Base-by-base conservation (phyloP, 2,888 invertebrate genomes). In the Drosophila kuntzei region DNA sequence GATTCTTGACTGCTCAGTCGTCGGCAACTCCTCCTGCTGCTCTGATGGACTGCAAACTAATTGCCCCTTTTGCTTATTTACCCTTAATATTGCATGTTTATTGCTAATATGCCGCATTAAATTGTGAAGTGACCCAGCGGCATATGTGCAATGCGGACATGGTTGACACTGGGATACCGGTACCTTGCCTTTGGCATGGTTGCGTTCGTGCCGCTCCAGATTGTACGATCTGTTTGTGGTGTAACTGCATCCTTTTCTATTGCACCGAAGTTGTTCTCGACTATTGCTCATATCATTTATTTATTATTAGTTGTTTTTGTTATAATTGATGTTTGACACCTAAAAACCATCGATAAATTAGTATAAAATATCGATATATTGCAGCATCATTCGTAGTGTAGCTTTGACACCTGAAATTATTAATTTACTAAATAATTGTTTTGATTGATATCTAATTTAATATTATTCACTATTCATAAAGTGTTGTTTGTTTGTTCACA, bases 151-250 rank as follows among this genome's bases (percentile, higher is more conserved):
- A 32, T 75, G 74, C 1, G 79, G 79, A 55, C 74, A 75, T 7
- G 59, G 74, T 27, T 75, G 79, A 20, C 79, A 75, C 32, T 67
- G 79, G 2, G 79, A 74, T 11, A 68, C 44, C 1, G 75, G 68
- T 8, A 78, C 68, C 29, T 54, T 68, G 51, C 74, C 74, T 3
- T 62, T 78, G 0, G 62, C 74, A 53, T 78, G 79, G 25, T 78
- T 78, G 18, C 74, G 74, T 27, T 75, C 79, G 29, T 75, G 74
- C 0, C 74, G 74, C 8, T 67, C 74, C 1, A 75, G 34, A 8
- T 75, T 75, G n/a, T 55, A 75, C 0, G 79, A 58, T 29, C 74
- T 61, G 27, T 75, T 75, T 8, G 74, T 75, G n/a, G 79, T 78
- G 14, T 75, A 75, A 14, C 11, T 75, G 8, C 79, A 75, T 36